These are phyloP conservation scores for Leptinotarsa juncta DNA, from an alignment of 2,888 invertebrate genomes.

Conservation along the genomic window DNA sequence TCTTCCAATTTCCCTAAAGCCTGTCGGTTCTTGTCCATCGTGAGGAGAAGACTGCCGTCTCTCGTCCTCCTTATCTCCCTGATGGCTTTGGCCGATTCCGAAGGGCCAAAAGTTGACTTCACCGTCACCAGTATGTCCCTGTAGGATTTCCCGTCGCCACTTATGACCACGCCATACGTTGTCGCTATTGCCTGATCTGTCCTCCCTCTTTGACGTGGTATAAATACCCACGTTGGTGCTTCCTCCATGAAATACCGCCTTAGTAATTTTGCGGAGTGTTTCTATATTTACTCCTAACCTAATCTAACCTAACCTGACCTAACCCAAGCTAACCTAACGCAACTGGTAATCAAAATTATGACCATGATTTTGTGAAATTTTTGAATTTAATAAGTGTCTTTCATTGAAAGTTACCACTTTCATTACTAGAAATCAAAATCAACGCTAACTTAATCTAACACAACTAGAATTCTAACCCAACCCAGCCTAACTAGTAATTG, in stretches of 20 bases:
- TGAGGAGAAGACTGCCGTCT: slow-evolving; percentile 8
- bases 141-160: neutral
- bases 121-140: neutral
- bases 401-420: too few relatives aligned
- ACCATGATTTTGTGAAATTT: too few relatives aligned
- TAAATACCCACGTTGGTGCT: neutral
- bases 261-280: neutral
- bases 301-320: too few relatives aligned
- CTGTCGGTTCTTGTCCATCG: neutral
- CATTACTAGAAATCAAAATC: too few relatives aligned
- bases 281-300: too few relatives aligned
- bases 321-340: too few relatives aligned
- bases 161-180: neutral
- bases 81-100: slow-evolving; percentile 1
- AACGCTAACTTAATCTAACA: too few relatives aligned
- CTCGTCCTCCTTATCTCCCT: slow-evolving; percentile 13
- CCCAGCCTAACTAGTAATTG: too few relatives aligned
- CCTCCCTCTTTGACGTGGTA: neutral
- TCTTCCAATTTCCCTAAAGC: neutral
- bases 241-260: neutral
- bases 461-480: too few relatives aligned
- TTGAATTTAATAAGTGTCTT: too few relatives aligned
- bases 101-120: neutral
- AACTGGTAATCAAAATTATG: too few relatives aligned
- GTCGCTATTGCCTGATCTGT: neutral